Evolutionary conservation across 2,797 vertebrate genomes (phyloP), one percentile per base, ranked within the genome.

Genomic region (Sebastes trivittatus): DNA sequence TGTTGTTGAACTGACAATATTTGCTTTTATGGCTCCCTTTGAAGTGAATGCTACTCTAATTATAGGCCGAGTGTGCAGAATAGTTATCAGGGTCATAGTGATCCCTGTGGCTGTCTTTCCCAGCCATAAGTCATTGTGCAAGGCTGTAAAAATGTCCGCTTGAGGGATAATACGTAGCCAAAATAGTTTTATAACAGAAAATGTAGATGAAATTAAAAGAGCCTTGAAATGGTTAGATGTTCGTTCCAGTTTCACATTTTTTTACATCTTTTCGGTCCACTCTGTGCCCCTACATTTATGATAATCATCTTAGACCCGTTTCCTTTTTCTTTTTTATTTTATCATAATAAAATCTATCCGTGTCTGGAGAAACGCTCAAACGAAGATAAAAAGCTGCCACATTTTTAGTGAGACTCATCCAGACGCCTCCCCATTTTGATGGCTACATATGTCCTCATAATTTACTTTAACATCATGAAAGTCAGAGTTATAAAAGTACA

Each of bases 21-120:
- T 87, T 83, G 34, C 66, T 77, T 88, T 87, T 73, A 88, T 84
- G 77, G 58, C 22, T 72, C 34, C 38, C 78, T 91, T 91, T 90
- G 89, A 92, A 90, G 83, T 71, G 25, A 69, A 29, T 61, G 64
- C 60, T 78, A 1, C 72, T 85, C 64, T 87, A 89, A 90, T 84
- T 87, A 87, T 82, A 84, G 89, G 72, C 78, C 71, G 52, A 61
- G 52, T 78, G 64, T 68, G 77, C 68, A 74, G 71, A 81, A 70
- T 77, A 79, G 75, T 75, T 86, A 72, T 75, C 75, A 75, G 66
- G 66, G 81, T 81, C 69, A 76, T 67, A 82, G 79, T 78, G 27
- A 83, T 81, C 42, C 25, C 62, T 75, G 69, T 70, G 71, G 77
- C 77, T 76, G 32, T 56, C 49, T 79, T 77, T 78, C 49, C 23